phyloP scores from a whole-genome alignment of 1,140 invertebrate species.

The Nylanderia fulva region DNA sequence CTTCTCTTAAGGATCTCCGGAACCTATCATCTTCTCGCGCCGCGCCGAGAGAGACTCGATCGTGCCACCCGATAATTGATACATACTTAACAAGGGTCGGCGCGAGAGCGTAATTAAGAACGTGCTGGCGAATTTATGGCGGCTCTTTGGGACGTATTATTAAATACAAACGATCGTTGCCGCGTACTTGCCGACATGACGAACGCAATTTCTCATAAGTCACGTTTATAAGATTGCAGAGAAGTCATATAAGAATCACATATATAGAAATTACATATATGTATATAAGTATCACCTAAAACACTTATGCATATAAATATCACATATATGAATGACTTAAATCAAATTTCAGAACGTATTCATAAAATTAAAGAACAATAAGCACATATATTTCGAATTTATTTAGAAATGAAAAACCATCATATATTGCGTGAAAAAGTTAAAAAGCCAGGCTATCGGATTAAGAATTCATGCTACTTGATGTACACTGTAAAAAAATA shows the following conservation, averaged over 20 bases:
- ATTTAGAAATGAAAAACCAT: background rate
- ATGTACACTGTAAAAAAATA: no score
- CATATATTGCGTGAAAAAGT: background rate
- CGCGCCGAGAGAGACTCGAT: constrained; percentile 65
- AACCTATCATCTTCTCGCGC: constrained; percentile 79
- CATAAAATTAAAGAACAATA: background rate
- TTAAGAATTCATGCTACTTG: background rate
- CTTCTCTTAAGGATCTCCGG: constrained; percentile 42
- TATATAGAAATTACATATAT: no score
- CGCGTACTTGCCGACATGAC: background rate
- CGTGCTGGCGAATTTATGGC: constrained; percentile 78
- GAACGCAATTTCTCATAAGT: background rate
- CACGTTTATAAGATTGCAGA: constrained; percentile 26
- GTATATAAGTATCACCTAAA: no score
- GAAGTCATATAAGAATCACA: constrained; percentile 11
- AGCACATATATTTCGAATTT: background rate
- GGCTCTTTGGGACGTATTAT: constrained; percentile 69
- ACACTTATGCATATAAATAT: no score
- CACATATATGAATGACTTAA: background rate
- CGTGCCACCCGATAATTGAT: constrained; percentile 78
- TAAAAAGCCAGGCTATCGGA: background rate
- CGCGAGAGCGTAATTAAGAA: constrained; percentile 78
- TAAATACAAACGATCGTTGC: constrained; percentile 64
- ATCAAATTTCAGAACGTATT: background rate
- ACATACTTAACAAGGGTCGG: constrained; percentile 76